Percentiles rank a stretch among this genome's conserved stretches.
phyloP scores from a whole-genome alignment of 2,888 invertebrate species.

The Stegana nigrithorax region DNA sequence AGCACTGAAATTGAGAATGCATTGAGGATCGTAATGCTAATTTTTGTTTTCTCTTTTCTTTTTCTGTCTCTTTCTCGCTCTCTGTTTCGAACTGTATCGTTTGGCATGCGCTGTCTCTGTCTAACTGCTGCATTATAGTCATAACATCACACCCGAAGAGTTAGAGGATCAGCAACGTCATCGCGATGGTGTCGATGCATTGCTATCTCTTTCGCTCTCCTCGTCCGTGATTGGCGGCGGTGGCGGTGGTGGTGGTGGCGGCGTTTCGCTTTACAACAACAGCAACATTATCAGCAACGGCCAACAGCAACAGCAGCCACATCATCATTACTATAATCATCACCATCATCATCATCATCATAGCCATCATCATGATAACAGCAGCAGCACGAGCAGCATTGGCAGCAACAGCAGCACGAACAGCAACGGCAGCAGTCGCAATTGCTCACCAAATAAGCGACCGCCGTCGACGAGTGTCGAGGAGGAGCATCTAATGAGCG shows the following conservation, averaged over 20 bases:
- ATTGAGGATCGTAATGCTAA: neutral
- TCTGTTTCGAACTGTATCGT: no score
- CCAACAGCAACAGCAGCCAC: neutral
- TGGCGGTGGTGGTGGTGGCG: neutral
- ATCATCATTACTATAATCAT: neutral
- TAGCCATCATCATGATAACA: neutral
- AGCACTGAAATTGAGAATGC: no score
- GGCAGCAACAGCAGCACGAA: neutral
- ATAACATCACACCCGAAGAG: conserved; percentile 69
- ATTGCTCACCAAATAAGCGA: conserved; percentile 65
- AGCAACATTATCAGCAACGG: conserved; percentile 2
- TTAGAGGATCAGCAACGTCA: conserved; percentile 78
- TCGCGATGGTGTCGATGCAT: conserved; percentile 82
- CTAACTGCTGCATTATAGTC: no score
- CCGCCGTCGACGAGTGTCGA: conserved; percentile 60
- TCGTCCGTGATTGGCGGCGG: conserved; percentile 71
- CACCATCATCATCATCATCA: neutral
- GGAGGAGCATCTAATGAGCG: conserved; percentile 52
- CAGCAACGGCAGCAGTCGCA: conserved; percentile 49
- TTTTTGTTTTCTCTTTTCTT: neutral
- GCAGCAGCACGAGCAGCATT: conserved; percentile 2
- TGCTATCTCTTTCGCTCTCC: conserved; percentile 81
- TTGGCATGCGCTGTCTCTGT: no score
- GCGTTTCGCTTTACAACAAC: neutral
- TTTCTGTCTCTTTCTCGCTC: no score